A percentile compares a stretch with the other conserved stretches of the same genome.
phyloP scores from a whole-genome alignment of 2,888 invertebrate genomes.

The Thymelicus lineola region DNA sequence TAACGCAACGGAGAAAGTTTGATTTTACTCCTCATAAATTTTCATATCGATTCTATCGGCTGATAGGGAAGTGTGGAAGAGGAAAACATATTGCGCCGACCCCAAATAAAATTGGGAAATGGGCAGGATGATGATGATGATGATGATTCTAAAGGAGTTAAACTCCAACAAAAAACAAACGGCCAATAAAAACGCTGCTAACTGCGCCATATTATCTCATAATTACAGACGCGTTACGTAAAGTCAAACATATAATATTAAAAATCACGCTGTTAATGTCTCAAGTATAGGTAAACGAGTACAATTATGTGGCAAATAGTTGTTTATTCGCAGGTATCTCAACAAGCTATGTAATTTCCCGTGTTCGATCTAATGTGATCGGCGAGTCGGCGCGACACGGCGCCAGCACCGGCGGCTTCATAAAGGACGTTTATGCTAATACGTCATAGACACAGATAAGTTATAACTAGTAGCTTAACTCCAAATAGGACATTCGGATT shows the following conservation, averaged over 20 bases:
- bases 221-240: conserved; percentile 33
- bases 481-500: conserved; percentile 31
- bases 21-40: too few species aligned
- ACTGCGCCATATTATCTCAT: conserved; percentile 20
- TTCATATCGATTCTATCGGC: too few species aligned
- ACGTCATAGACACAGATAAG: conserved; percentile 50
- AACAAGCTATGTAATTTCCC: conserved; percentile 77
- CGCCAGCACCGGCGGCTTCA: conserved; percentile 75
- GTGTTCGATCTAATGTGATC: conserved; percentile 72
- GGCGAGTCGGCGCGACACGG: conserved; percentile 64
- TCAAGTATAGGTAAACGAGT: conserved; percentile 64
- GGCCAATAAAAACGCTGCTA: conserved; percentile 6
- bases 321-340: conserved; percentile 72
- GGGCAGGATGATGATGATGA: too few species aligned
- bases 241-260: conserved; percentile 40
- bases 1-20: too few species aligned
- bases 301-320: conserved; percentile 74
- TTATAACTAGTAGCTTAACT: conserved; percentile 36
- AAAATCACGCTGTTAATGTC: conserved; percentile 58
- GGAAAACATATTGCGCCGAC: too few species aligned
- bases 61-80: too few species aligned
- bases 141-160: too few species aligned
- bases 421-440: conserved; percentile 78
- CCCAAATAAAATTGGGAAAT: too few species aligned
- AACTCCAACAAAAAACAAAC: not conserved